A percentile compares a stretch with the other conserved stretches of the same genome.
Conservation (phyloP, 2,888 invertebrate genomes). For the Chromoteleia sp. region DNA sequence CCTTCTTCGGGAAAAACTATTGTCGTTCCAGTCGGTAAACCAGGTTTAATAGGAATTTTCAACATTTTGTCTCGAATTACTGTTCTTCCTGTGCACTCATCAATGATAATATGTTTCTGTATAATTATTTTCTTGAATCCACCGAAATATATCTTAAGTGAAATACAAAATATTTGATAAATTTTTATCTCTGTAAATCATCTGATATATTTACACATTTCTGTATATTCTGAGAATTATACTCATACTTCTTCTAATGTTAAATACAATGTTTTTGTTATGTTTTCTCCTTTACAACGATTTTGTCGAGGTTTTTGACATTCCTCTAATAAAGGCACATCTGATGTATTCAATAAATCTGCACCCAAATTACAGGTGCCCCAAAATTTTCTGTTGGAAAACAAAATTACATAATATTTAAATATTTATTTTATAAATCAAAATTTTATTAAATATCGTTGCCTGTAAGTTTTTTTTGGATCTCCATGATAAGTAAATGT, state of each 20-base stretch:
- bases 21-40: conserved; percentile 90
- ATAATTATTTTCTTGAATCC: conserved; percentile 94
- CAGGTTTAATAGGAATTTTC: conserved; percentile 90
- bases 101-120: conserved; percentile 89
- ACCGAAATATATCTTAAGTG: conserved; percentile 87
- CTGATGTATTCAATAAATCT: conserved; percentile 89
- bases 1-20: conserved; percentile 92
- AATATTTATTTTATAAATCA: background rate
- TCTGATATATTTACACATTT: too few relatives aligned
- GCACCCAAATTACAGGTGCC: conserved; percentile 93
- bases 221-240: too few relatives aligned
- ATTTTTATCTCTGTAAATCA: too few relatives aligned
- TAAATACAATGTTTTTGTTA: conserved; percentile 86
- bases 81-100: conserved; percentile 87
- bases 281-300: conserved; percentile 87
- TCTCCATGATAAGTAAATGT: conserved; percentile 94
- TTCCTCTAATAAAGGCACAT: conserved; percentile 88
- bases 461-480: conserved; percentile 89
- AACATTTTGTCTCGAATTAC: conserved; percentile 90
- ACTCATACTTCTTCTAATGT: conserved; percentile 87
- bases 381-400: conserved; percentile 89
- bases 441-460: background rate
- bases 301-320: conserved; percentile 87
- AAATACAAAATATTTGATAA: background rate
- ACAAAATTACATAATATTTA: too few relatives aligned